A percentile compares a stretch with the other conserved stretches of the same genome.
These are phyloP conservation scores for Cercopithecus mona DNA, from an alignment of 2,113 vertebrate genomes.

Conservation along the genomic window DNA sequence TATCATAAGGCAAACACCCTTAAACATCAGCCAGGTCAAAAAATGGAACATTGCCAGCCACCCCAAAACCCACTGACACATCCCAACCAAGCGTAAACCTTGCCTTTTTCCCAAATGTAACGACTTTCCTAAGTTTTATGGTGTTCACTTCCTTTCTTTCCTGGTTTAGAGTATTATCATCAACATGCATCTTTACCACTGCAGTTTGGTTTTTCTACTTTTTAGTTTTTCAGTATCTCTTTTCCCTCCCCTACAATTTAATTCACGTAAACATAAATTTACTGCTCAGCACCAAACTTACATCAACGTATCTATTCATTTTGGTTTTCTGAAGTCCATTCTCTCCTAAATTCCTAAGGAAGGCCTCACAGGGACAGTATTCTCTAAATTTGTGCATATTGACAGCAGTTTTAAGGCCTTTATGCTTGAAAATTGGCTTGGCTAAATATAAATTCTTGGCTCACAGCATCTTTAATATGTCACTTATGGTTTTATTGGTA, in stretches of 20 bases:
- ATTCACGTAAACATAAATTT: neutral
- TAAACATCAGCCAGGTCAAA: neutral
- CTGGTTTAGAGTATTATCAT: neutral
- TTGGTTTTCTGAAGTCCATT: neutral
- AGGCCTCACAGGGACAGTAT: constrained; percentile 23
- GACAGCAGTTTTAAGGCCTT: constrained; percentile 26
- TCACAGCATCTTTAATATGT: neutral
- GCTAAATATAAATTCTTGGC: constrained; percentile 35
- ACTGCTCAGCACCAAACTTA: neutral
- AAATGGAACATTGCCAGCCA: neutral
- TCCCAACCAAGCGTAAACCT: neutral
- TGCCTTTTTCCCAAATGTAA: neutral
- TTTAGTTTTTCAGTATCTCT: neutral
- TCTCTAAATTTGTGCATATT: constrained; percentile 15
- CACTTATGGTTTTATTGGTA: constrained; percentile 7
- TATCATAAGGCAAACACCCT: neutral
- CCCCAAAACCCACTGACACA: neutral
- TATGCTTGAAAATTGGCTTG: constrained; percentile 25
- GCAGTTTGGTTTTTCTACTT: neutral
- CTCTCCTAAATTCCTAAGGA: constrained; percentile 50
- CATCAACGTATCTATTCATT: neutral
- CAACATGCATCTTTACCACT: neutral
- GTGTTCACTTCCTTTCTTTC: neutral
- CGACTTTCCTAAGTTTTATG: neutral
- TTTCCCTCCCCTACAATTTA: neutral